These are phyloP conservation scores for Eleutherodactylus coqui DNA, from an alignment of 2,797 vertebrate genomes.

Conservation along the genomic window DNA sequence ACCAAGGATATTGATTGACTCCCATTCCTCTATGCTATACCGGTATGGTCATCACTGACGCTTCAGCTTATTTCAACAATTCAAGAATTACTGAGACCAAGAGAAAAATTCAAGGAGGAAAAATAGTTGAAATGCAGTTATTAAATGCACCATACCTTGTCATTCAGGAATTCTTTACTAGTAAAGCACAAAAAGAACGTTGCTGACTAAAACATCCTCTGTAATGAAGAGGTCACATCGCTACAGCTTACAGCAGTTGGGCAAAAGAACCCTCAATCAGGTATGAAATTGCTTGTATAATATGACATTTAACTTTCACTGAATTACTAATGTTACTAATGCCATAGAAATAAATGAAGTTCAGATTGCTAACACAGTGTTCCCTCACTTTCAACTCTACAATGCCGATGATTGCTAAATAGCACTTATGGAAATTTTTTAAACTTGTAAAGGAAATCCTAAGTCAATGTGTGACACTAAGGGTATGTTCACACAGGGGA, in stretches of 20 bases:
- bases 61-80: constrained; percentile 68
- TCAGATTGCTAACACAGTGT: background rate
- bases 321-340: background rate
- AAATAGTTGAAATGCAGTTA: constrained; percentile 59
- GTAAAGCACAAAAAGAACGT: background rate
- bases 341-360: background rate
- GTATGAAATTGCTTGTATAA: background rate
- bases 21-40: constrained; percentile 57
- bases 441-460: too few relatives aligned
- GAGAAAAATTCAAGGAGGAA: constrained; percentile 62
- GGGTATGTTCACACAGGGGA: too few relatives aligned
- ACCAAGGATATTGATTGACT: background rate
- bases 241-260: background rate
- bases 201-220: background rate
- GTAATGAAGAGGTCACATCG: background rate
- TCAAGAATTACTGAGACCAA: constrained; percentile 48
- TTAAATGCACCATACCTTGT: constrained; percentile 29
- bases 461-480: too few relatives aligned
- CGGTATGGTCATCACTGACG: constrained; percentile 67
- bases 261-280: background rate
- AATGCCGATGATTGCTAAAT: too few relatives aligned
- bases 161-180: background rate
- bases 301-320: background rate
- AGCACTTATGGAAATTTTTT: too few relatives aligned
- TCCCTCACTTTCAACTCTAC: too few relatives aligned